phyloP scores from a whole-genome alignment of 1,140 invertebrate species.

The Aphelenchoides besseyi region DNA sequence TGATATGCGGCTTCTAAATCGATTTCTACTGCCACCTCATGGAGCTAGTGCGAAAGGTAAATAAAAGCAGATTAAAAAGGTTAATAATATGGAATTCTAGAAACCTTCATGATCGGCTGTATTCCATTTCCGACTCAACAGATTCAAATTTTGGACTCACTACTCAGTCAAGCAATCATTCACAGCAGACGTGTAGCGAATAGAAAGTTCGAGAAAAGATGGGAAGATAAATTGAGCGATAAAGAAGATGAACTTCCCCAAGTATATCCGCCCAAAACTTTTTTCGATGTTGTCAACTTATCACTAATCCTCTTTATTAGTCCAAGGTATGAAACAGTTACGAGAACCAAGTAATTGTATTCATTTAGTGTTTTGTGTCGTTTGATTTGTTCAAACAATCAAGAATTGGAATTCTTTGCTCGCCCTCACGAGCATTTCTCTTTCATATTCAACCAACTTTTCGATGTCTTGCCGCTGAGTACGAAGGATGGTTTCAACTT shows the following conservation, averaged over 20 bases:
- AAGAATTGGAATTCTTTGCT: conserved; percentile 12
- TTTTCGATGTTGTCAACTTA: conserved; percentile 22
- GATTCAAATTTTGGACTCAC: conserved; percentile 15
- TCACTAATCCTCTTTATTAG: conserved; percentile 24
- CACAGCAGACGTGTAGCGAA: not conserved
- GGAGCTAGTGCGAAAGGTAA: not conserved
- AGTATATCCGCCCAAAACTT: conserved; percentile 13
- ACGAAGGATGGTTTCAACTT: not conserved
- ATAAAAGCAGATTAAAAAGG: not conserved
- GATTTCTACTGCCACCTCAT: not conserved
- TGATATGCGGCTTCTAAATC: not conserved
- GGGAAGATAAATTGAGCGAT: not conserved
- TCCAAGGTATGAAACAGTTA: conserved; percentile 2
- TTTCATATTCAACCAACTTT: conserved; percentile 18
- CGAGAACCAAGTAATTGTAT: not conserved
- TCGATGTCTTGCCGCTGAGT: conserved; percentile 8
- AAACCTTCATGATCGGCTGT: conserved; percentile 20
- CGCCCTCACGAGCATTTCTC: conserved; percentile 12
- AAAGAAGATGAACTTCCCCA: not conserved
- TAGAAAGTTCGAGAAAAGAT: not conserved
- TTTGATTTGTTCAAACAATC: not conserved
- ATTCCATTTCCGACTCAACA: conserved; percentile 21
- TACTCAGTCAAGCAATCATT: conserved; percentile 21
- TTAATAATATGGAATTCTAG: not conserved
- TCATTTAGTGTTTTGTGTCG: conserved; percentile 1